Evolutionary conservation across 2,113 vertebrate genomes (phyloP).

Genomic region (Meleagris gallopavo): DNA sequence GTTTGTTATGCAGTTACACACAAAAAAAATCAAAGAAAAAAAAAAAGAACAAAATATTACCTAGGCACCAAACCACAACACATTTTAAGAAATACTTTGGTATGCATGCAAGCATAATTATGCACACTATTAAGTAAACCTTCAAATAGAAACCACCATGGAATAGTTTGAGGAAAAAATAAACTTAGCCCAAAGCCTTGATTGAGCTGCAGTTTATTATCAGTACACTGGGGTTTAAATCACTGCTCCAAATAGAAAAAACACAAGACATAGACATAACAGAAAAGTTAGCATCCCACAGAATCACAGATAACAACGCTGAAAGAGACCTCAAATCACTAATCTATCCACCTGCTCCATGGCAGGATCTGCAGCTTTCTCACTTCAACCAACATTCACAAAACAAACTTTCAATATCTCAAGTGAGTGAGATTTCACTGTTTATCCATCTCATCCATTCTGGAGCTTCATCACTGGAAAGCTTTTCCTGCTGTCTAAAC

Average conservation of each 20-base stretch:
- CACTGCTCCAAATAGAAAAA: neutral
- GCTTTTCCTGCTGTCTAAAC: neutral
- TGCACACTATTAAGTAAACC: neutral
- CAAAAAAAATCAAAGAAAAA: neutral
- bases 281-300: neutral
- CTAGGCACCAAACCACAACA: neutral
- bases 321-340: neutral
- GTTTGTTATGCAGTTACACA: constrained; percentile 13
- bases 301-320: neutral
- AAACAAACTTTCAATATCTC: neutral
- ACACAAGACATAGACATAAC: neutral
- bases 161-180: neutral
- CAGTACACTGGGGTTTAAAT: neutral
- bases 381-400: neutral
- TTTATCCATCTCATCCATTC: neutral
- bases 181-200: neutral
- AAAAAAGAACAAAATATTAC: neutral
- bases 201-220: neutral
- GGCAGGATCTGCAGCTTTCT: neutral
- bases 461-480: neutral
- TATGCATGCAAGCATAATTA: neutral
- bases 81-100: constrained; percentile 10
- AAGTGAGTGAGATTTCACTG: neutral
- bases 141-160: neutral
- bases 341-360: neutral